Percentiles rank a stretch among this genome's conserved stretches.
Conservation (phyloP, 2,113 vertebrate species). For the Brachyistius frenatus region DNA sequence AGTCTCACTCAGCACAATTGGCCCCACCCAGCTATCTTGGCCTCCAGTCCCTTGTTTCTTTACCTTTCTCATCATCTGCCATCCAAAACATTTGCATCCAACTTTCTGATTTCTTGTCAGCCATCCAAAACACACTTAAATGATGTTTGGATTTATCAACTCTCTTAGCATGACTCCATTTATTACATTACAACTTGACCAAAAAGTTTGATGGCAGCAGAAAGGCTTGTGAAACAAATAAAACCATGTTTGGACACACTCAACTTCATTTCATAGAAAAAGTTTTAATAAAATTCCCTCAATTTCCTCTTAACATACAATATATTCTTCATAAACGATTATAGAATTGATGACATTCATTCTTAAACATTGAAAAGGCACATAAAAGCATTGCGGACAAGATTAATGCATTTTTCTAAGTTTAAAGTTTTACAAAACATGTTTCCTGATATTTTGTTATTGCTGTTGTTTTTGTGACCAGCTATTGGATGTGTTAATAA, state of each 20-base stretch:
- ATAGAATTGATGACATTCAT: constrained; percentile 30
- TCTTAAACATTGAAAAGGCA: constrained; percentile 54
- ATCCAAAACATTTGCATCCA: constrained; percentile 14
- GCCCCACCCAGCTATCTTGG: constrained; percentile 54
- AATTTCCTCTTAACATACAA: constrained; percentile 59
- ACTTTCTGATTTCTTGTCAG: neutral
- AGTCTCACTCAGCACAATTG: constrained; percentile 79
- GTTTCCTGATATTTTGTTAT: constrained; percentile 2
- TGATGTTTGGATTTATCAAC: too few relatives aligned
- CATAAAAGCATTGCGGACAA: constrained; percentile 26
- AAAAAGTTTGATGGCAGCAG: neutral
- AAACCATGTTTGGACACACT: neutral
- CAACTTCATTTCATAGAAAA: constrained; percentile 62
- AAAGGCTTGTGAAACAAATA: neutral
- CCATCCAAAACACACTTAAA: neutral
- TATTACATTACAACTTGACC: neutral
- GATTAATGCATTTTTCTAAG: constrained; percentile 12
- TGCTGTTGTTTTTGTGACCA: constrained; percentile 4
- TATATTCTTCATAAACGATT: constrained; percentile 48
- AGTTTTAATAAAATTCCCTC: constrained; percentile 68
- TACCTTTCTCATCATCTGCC: constrained; percentile 34
- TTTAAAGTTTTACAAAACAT: constrained; percentile 29
- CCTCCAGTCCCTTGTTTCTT: constrained; percentile 47
- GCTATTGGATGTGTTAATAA: neutral
- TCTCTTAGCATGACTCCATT: too few relatives aligned